These are phyloP conservation scores for Phortica variegata DNA, from an alignment of 1,140 invertebrate species.

Conservation along the genomic window DNA sequence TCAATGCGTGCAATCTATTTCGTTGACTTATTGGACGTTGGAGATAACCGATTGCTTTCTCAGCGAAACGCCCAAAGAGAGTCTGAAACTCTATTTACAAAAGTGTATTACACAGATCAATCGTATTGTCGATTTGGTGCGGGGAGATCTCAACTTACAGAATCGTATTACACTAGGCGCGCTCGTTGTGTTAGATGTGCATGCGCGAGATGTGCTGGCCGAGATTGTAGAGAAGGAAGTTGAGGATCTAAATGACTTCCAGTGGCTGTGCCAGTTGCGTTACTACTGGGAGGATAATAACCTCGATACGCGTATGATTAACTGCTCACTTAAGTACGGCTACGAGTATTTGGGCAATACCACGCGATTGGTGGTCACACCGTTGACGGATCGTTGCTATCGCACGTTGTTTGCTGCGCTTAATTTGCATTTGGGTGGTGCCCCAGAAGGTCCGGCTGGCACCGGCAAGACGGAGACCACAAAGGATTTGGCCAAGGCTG, in stretches of 20 bases:
- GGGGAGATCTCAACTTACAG: constrained; percentile 82
- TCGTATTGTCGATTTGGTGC: constrained; percentile 82
- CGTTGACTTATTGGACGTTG: constrained; percentile 85
- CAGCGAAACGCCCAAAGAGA: constrained; percentile 57
- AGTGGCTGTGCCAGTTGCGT: constrained; percentile 87
- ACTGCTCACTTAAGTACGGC: constrained; percentile 84
- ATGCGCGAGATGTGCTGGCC: constrained; percentile 83
- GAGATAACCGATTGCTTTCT: constrained; percentile 74
- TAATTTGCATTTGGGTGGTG: constrained; percentile 81
- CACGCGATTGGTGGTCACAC: constrained; percentile 83
- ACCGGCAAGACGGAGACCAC: constrained; percentile 96
- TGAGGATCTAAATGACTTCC: constrained; percentile 75
- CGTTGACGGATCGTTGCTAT: constrained; percentile 90
- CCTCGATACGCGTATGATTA: constrained; percentile 87
- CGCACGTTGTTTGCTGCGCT: constrained; percentile 89
- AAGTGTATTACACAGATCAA: constrained; percentile 69
- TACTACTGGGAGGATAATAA: constrained; percentile 90
- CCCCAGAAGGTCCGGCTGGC: constrained; percentile 92
- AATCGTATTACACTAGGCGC: constrained; percentile 89
- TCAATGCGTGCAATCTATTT: constrained; percentile 83
- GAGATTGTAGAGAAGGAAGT: constrained; percentile 72
- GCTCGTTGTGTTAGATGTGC: constrained; percentile 88
- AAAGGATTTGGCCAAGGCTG: constrained; percentile 94
- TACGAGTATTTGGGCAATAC: constrained; percentile 96
- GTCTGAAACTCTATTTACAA: constrained; percentile 61